A percentile compares a stretch with the other conserved stretches of the same genome.
Evolutionary conservation across 2,797 vertebrate species (phyloP).

Genomic region (Scolopax rusticola): DNA sequence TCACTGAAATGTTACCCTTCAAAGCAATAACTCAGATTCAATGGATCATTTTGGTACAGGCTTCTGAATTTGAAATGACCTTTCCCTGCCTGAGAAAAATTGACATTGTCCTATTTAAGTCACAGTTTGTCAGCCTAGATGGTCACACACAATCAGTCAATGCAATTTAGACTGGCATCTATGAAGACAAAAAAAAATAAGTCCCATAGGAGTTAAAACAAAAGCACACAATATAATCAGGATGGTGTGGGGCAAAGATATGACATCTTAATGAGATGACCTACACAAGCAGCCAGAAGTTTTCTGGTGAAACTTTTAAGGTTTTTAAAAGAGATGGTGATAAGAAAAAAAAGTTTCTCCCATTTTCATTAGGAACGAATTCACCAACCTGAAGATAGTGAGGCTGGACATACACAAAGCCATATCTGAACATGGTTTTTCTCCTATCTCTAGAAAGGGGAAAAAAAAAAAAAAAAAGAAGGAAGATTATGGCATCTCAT

Average conservation of each 20-base stretch:
- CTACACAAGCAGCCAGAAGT: background rate
- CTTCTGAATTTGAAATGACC: background rate
- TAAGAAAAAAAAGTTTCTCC: background rate
- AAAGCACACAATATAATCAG: background rate
- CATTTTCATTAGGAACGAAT: background rate
- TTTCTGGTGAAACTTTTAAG: background rate
- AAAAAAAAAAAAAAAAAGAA: background rate
- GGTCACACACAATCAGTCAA: conserved; percentile 39
- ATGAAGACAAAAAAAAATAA: background rate
- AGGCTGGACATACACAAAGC: background rate
- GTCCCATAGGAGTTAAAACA: background rate
- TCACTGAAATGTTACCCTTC: conserved; percentile 45
- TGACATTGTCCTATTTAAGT: conserved; percentile 61
- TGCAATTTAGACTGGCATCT: conserved; percentile 35
- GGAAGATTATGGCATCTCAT: accelerated
- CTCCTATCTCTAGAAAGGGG: background rate
- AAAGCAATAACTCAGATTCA: conserved; percentile 7
- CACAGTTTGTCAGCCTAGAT: conserved; percentile 46
- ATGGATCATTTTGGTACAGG: background rate
- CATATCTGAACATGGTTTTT: background rate
- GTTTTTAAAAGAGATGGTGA: background rate
- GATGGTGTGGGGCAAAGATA: background rate
- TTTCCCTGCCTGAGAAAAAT: conserved; percentile 45
- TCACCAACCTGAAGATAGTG: background rate
- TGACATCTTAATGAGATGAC: background rate